A percentile compares a stretch with the other conserved stretches of the same genome.
Conservation (phyloP, 2,888 invertebrate species). For the Tetrapedia diversipes region DNA sequence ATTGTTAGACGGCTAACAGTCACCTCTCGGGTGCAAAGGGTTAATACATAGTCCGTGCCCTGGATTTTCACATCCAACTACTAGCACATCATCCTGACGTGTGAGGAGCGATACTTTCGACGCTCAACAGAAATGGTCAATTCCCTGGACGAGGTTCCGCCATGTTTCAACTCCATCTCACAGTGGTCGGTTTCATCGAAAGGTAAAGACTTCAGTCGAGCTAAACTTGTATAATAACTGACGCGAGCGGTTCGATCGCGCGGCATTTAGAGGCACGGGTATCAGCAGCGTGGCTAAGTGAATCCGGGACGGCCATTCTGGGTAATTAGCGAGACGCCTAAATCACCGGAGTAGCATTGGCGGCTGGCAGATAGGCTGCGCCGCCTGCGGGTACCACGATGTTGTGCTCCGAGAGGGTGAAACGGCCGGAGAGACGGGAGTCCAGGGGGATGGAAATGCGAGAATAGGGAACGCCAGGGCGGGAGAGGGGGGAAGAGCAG, state of each 20-base stretch:
- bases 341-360: slow-evolving; percentile 77
- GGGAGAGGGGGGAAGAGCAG: slow-evolving; percentile 39
- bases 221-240: slow-evolving; percentile 1
- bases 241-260: slow-evolving; percentile 41
- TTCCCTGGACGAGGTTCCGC: too few relatives aligned
- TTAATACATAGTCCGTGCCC: too few relatives aligned
- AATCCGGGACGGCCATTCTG: slow-evolving; percentile 74
- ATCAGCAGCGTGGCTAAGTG: slow-evolving; percentile 70
- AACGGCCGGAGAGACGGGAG: slow-evolving; percentile 33
- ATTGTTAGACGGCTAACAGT: too few relatives aligned
- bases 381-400: slow-evolving; percentile 77
- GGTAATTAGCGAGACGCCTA: slow-evolving; percentile 80
- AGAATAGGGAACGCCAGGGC: slow-evolving; percentile 47
- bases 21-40: too few relatives aligned
- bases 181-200: background rate
- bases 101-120: too few relatives aligned
- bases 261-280: slow-evolving; percentile 23
- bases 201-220: background rate
- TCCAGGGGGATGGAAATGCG: slow-evolving; percentile 28
- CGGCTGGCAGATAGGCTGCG: slow-evolving; percentile 74
- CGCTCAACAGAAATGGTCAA: too few relatives aligned
- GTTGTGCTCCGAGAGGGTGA: slow-evolving; percentile 43
- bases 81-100: too few relatives aligned
- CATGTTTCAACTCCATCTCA: background rate
- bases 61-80: too few relatives aligned